Base-by-base conservation (phyloP, 1,140 invertebrate genomes). In the Orchesella cincta region DNA sequence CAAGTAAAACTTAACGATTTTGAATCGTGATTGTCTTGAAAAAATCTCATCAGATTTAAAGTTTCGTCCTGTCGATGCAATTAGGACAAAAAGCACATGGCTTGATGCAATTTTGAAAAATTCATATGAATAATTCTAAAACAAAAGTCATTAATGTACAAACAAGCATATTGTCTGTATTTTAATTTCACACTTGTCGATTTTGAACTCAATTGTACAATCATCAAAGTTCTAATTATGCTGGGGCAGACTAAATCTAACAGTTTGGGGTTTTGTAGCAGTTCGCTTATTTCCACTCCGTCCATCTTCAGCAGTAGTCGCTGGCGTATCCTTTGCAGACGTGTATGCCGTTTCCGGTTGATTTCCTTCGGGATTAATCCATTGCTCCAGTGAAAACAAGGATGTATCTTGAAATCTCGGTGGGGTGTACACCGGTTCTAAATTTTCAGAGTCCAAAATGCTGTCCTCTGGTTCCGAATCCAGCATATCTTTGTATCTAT, bases 321-420 rank as follows among this genome's bases (percentile, higher is more conserved):
- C 14, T n/a, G 54, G 54, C 23, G 54, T 57, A 8, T 57, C 54
- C 26, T 26, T 57, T 57, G 14, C 14, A 8, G 39, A 46, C 18
- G 39, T 46, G 14, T 57, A n/a, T 5, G 54, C 14, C 3, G 8
- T 26, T 57, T 23, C 54, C 3, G 23, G 14, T 5, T 5, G 8
- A 5, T 57, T 26, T 57, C 54, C 54, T n/a, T 57, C 54, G 8
- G 54, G 54, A 57, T 57, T 57, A 5, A 57, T 57, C 54, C 54
- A 57, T 23, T 26, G 12, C 54, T 57, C 54, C 14, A 57, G 5
- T 12, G 54, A 57, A 57, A 57, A 57, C 54, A 57, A 23, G 14
- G 54, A n/a, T 23, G 12, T 5, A n/a, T 57, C 54, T 12, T 57
- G 26, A n/a, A 18, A 26, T 26, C 14, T 57, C 26, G 14, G 54